These are phyloP conservation scores for Pegea sp. DNA, from an alignment of 23 tunicate genomes.

Conservation along the genomic window DNA sequence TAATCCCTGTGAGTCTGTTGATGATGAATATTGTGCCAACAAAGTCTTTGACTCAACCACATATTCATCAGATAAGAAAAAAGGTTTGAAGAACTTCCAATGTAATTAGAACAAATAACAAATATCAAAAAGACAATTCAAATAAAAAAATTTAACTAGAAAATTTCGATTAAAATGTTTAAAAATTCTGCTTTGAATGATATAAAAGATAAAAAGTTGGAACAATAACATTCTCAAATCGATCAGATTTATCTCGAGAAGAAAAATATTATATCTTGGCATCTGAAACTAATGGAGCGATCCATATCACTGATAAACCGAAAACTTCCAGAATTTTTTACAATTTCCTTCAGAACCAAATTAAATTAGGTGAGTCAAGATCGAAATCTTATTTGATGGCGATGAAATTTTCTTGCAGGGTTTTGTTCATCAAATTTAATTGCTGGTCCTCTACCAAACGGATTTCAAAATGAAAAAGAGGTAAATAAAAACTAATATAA, in stretches of 20 bases:
- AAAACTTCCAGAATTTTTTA: constrained; percentile 18
- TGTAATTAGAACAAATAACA: no score
- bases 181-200: no score
- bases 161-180: background rate
- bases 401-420: constrained; percentile 11
- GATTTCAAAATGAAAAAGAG: no score
- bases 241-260: constrained; percentile 3
- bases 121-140: background rate
- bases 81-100: background rate
- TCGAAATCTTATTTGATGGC: background rate
- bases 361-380: no score
- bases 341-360: constrained; percentile 37
- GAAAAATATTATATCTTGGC: constrained; percentile 23
- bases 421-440: constrained; percentile 44
- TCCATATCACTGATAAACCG: constrained; percentile 47
- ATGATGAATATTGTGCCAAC: constrained; percentile 27
- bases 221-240: no score
- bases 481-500: no score
- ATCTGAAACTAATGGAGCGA: constrained; percentile 31
- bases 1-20: constrained; percentile 23
- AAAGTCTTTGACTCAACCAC: constrained; percentile 18
- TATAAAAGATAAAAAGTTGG: no score
- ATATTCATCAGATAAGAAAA: constrained; percentile 1
- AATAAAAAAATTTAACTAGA: background rate
- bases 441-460: constrained; percentile 46